Conservation (phyloP, 2,888 invertebrate species). For the Ennomos fuscantarius region DNA sequence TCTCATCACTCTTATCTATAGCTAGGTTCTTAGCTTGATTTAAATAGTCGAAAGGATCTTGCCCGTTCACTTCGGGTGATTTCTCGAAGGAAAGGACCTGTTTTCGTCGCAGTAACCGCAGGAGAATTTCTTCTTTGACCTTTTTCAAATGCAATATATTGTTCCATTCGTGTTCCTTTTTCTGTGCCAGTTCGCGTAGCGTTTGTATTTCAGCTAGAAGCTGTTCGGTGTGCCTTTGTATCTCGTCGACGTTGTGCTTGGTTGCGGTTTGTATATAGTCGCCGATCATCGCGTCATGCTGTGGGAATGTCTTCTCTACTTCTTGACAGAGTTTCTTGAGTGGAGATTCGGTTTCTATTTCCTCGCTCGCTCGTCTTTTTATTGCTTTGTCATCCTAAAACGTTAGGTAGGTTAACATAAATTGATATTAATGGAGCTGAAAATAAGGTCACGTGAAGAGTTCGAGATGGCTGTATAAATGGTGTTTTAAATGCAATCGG, state of each 20-base stretch:
- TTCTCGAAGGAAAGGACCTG: constrained; percentile 85
- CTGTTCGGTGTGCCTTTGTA: constrained; percentile 87
- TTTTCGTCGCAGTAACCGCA: constrained; percentile 89
- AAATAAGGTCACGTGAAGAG: not conserved
- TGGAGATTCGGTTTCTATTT: constrained; percentile 76
- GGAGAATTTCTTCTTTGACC: constrained; percentile 92
- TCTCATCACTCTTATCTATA: constrained; percentile 80
- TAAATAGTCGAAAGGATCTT: constrained; percentile 75
- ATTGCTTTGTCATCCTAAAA: constrained; percentile 71
- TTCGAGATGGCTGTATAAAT: too few relatives aligned
- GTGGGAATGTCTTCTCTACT: constrained; percentile 79
- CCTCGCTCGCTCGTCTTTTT: constrained; percentile 72
- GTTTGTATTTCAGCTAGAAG: constrained; percentile 88
- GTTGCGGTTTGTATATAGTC: constrained; percentile 87
- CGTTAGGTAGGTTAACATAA: not conserved
- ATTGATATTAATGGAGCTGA: not conserved
- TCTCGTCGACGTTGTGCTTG: constrained; percentile 85
- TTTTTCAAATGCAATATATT: constrained; percentile 92
- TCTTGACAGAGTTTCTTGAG: constrained; percentile 80
- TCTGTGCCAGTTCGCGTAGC: constrained; percentile 89
- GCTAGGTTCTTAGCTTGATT: constrained; percentile 76
- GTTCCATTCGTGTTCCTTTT: constrained; percentile 95
- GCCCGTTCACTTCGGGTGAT: constrained; percentile 69
- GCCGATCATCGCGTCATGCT: constrained; percentile 86
- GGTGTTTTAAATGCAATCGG: not conserved